Percentiles rank a stretch among this genome's conserved stretches.
phyloP scores from a whole-genome alignment of 2,113 vertebrate genomes.

The Typhlomys cinereus region DNA sequence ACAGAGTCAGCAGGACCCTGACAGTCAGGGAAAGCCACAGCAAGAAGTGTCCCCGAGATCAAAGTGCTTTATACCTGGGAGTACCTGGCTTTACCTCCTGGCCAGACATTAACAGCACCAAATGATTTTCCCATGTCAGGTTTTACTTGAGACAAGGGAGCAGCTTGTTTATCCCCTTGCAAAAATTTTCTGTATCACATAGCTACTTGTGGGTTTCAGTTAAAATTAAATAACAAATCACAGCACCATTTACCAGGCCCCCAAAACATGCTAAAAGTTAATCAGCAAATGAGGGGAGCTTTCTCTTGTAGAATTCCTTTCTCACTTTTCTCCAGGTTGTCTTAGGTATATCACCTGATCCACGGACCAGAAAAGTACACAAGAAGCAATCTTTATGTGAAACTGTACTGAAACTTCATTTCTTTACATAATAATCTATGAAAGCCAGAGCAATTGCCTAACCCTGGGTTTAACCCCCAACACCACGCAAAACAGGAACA shows the following conservation, averaged over 20 bases:
- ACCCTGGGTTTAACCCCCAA: no score
- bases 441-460: neutral
- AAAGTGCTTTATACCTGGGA: no score
- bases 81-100: neutral
- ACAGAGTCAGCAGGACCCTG: neutral
- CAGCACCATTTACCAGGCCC: neutral
- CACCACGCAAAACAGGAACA: neutral
- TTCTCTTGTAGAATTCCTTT: neutral
- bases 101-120: neutral
- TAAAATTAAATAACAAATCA: slow-evolving; percentile 1
- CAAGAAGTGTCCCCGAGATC: no score
- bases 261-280: neutral
- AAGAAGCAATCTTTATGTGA: neutral
- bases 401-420: neutral
- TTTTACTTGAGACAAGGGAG: no score
- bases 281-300: neutral
- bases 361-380: neutral
- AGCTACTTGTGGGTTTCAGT: neutral
- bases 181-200: neutral
- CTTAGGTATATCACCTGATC: neutral
- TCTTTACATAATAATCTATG: neutral
- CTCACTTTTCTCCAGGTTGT: neutral
- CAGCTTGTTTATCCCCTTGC: no score
- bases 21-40: neutral
- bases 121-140: neutral